Conservation (phyloP, 2,888 invertebrate genomes). For the Mactromeris polynyma region DNA sequence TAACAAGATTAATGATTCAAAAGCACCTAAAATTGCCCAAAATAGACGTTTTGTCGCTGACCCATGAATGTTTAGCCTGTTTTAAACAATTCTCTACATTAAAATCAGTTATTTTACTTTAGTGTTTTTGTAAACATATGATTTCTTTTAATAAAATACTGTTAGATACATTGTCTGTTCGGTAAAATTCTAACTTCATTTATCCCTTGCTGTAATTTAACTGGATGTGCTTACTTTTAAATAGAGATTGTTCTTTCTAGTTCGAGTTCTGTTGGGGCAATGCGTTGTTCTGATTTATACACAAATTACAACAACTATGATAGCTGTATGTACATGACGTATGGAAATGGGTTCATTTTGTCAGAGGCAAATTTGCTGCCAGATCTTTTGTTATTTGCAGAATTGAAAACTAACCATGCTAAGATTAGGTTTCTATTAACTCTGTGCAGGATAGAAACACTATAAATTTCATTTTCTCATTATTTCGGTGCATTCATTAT, state of each 20-base stretch:
- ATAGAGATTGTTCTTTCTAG: too few relatives aligned
- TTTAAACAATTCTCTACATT: neutral
- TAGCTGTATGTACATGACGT: neutral
- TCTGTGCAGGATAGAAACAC: neutral
- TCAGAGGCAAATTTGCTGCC: neutral
- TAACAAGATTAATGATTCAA: slow-evolving; percentile 29
- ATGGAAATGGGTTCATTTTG: neutral
- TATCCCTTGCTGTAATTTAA: too few relatives aligned
- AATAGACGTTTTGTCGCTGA: slow-evolving; percentile 15
- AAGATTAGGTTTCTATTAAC: neutral
- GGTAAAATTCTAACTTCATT: too few relatives aligned
- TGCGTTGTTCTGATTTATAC: neutral
- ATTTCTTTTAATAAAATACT: too few relatives aligned
- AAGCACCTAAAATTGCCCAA: slow-evolving; percentile 31
- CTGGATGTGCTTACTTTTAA: too few relatives aligned
- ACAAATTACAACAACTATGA: neutral
- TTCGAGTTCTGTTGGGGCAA: too few relatives aligned
- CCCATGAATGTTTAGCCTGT: slow-evolving; percentile 17
- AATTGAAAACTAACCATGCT: neutral
- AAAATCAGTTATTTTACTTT: neutral
- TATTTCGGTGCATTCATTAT: neutral
- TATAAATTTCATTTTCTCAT: neutral
- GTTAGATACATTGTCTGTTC: too few relatives aligned
- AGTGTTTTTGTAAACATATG: too few relatives aligned
- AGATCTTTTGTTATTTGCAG: neutral